Evolutionary conservation across 64 coral and sea anemone genomes (phyloP).

Genomic region (Dendronephthya gigantea): DNA sequence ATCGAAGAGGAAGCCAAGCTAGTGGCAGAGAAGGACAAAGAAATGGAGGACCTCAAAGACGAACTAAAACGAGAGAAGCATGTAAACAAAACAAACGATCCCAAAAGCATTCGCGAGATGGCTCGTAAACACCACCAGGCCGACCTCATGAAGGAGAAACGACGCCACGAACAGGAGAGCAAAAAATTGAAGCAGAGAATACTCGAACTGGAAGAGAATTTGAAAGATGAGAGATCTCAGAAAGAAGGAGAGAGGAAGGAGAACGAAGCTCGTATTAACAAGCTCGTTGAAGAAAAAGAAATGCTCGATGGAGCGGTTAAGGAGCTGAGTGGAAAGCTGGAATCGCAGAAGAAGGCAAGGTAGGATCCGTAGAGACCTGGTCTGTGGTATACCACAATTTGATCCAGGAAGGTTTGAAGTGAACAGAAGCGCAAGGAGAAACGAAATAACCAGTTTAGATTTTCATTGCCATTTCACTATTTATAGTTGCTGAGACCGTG

Average conservation of each 20-base stretch:
- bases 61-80: neutral
- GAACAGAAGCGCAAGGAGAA: no score
- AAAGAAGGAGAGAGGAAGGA: neutral
- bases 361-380: neutral
- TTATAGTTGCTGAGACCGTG: no score
- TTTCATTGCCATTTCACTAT: no score
- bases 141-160: neutral
- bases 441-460: no score
- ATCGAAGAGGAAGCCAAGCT: neutral
- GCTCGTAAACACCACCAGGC: neutral
- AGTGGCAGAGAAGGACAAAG: neutral
- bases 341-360: neutral
- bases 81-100: neutral
- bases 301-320: neutral
- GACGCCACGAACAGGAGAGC: neutral
- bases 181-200: neutral
- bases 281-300: neutral
- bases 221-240: neutral
- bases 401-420: no score
- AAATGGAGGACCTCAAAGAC: neutral
- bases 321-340: neutral
- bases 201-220: neutral
- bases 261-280: neutral
- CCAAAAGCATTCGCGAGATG: neutral
- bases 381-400: no score